A percentile compares a stretch with the other conserved stretches of the same genome.
Conservation (phyloP, 2,797 vertebrate species). For the Phylloscopus collybita region DNA sequence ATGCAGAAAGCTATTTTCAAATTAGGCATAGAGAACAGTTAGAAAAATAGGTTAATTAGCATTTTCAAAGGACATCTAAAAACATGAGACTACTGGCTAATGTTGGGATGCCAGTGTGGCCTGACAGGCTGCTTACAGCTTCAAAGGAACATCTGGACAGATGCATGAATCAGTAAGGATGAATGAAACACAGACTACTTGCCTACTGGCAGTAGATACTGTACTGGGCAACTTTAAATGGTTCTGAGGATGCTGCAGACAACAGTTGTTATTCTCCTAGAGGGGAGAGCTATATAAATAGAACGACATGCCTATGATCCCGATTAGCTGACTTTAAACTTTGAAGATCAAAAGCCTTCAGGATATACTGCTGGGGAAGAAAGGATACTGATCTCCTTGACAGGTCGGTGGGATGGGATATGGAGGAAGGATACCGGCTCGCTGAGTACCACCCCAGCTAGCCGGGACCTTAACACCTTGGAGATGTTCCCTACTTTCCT, state of each 20-base stretch:
- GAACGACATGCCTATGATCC: not conserved
- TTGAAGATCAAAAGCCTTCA: not conserved
- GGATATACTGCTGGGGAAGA: not conserved
- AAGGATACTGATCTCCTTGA: not conserved
- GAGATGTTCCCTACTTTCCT: not conserved
- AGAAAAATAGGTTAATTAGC: not conserved
- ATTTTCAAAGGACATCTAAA: not conserved
- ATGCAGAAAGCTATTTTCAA: not conserved
- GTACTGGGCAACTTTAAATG: not conserved
- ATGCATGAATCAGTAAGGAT: not conserved
- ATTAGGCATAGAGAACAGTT: not conserved
- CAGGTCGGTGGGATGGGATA: not conserved
- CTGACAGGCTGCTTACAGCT: not conserved
- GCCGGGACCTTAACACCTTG: not conserved
- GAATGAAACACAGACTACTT: not conserved
- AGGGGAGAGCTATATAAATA: not conserved
- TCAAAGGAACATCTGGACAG: not conserved
- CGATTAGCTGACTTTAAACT: not conserved
- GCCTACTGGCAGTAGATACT: not conserved
- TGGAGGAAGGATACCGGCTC: not conserved
- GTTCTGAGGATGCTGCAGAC: not conserved
- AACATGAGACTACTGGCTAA: not conserved
- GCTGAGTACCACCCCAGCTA: not conserved
- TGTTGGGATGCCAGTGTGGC: not conserved
- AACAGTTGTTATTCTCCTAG: not conserved